Evolutionary conservation across 1,140 invertebrate species (phyloP).

Genomic region (Hycleus cichorii): DNA sequence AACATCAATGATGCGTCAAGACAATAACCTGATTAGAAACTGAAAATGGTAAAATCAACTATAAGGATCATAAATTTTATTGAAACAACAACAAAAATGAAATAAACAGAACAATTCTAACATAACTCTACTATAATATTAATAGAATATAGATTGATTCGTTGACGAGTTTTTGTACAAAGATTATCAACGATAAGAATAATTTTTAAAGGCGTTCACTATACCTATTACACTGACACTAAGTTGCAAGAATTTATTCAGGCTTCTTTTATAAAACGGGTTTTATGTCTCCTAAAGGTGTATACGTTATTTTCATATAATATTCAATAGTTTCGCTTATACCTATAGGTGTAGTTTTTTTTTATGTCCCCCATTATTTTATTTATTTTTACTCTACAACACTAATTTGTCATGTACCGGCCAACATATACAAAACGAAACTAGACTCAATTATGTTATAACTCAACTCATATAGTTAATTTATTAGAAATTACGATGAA

Average conservation of each 20-base stretch:
- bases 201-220: constrained; percentile 14
- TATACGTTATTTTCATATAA: constrained; percentile 4
- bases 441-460: no score
- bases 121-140: constrained; percentile 17
- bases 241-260: not conserved
- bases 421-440: no score
- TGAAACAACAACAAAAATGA: not conserved
- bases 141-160: constrained; percentile 28
- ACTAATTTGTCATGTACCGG: no score
- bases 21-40: not conserved
- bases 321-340: not conserved
- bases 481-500: no score
- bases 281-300: not conserved
- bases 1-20: not conserved
- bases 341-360: no score
- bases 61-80: constrained; percentile 13
- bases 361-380: no score
- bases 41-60: constrained; percentile 20
- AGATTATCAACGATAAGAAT: constrained; percentile 17
- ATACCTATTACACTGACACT: constrained; percentile 1
- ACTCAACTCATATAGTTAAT: no score
- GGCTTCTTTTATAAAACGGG: not conserved
- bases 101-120: not conserved
- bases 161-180: constrained; percentile 21
- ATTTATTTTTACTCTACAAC: no score